Conservation (phyloP, 2,888 invertebrate genomes). For the Heliconius cydno region DNA sequence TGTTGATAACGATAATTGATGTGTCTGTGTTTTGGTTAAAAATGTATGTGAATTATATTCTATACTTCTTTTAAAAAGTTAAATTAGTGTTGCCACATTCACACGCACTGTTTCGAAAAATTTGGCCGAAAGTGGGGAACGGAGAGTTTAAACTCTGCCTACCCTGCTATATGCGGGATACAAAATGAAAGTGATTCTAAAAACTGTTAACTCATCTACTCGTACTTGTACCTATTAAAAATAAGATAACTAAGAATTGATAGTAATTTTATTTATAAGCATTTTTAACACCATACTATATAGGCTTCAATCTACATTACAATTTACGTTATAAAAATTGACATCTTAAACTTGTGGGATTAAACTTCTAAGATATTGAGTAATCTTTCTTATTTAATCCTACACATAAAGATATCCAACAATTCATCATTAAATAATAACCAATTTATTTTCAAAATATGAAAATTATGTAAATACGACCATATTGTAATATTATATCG, state of each 20-base stretch:
- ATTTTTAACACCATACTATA: background rate
- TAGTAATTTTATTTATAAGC: background rate
- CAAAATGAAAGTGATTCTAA: too few relatives aligned
- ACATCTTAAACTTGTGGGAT: background rate
- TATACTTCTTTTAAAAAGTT: background rate
- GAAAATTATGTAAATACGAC: conserved; percentile 40
- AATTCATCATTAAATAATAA: conserved; percentile 26
- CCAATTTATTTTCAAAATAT: conserved; percentile 31
- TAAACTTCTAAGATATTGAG: background rate
- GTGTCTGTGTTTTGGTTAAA: conserved; percentile 40
- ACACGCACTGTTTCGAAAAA: too few relatives aligned
- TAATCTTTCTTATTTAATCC: background rate
- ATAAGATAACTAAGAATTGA: background rate
- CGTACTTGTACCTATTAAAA: background rate
- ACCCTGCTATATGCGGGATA: too few relatives aligned
- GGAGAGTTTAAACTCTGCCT: too few relatives aligned
- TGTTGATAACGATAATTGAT: conserved; percentile 44
- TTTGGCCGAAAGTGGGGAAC: too few relatives aligned
- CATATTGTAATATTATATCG: conserved; percentile 28
- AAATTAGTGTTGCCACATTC: background rate
- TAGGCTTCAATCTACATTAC: background rate
- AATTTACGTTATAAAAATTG: background rate
- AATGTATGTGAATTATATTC: conserved; percentile 9
- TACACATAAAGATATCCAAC: background rate
- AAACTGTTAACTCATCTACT: too few relatives aligned